Evolutionary conservation across 2,113 vertebrate genomes (phyloP), one percentile per base, ranked within the genome.

Genomic region (Setophaga kirtlandii): DNA sequence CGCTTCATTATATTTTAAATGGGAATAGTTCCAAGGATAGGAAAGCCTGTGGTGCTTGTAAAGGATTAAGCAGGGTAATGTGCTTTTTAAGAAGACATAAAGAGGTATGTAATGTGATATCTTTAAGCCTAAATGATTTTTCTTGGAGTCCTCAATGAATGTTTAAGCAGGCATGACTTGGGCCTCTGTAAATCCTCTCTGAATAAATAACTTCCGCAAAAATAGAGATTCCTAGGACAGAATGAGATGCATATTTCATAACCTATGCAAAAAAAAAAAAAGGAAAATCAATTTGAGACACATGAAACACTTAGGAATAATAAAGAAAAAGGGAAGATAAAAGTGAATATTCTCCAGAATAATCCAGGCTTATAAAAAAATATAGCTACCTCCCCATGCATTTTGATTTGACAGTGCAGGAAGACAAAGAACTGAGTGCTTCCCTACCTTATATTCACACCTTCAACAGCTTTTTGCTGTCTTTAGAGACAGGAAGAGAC

Each of bases 41-140:
- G 93, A 94, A 95, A 96, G 94, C 93, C 97, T 97, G 62, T 96
- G 85, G 94, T 94, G 87, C 92, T 96, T 94, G 94, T 95, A 94
- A 94, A 93, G 93, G 90, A 97, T 97, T 96, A 97, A 97, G 78
- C 69, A 93, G 93, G 83, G 90, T 96, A 96, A 96, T 95, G 89
- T 93, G 90, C 91, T 94, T 96, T 97, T 96, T 91, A 96, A 91
- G 92, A 95, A 93, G 93, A 94, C 74, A 95, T 94, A 96, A 96
- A 97, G 91, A 95, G 79, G 83, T 95, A 95, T 95, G 91, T 97
- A 96, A 96, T 97, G 95, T 86, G 95, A 94, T 97, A 96, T 75
- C 67, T 94, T 94, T 94, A 94, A 97, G 69, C 92, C 83, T 94
- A 96, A 96, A 95, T 95, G 85, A 92, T 93, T 96, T 97, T 94